A percentile compares a stretch with the other conserved stretches of the same genome.
Evolutionary conservation across 2,797 vertebrate genomes (phyloP).

Genomic region (Rousettus madagascariensis): DNA sequence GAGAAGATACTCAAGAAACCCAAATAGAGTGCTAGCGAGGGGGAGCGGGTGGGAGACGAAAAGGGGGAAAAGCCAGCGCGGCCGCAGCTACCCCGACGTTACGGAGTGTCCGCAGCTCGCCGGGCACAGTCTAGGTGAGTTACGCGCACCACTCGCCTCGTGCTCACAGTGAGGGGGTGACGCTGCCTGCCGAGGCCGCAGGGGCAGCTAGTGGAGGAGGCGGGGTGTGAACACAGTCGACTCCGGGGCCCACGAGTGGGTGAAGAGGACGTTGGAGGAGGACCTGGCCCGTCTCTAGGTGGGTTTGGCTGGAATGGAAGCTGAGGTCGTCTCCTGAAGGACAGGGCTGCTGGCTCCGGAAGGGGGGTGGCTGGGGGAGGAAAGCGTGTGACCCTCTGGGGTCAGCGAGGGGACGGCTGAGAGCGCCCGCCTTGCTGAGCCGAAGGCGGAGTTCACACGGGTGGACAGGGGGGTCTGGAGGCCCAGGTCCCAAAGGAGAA

Average conservation of each 20-base stretch:
- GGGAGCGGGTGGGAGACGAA: not conserved
- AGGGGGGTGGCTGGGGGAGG: not conserved
- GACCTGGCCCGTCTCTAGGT: too few relatives aligned
- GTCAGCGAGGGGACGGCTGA: not conserved
- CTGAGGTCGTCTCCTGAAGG: not conserved
- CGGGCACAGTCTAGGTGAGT: fast-evolving
- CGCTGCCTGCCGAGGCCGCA: not conserved
- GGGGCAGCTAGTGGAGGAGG: not conserved
- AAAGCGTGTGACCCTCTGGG: not conserved
- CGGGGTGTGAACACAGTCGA: not conserved
- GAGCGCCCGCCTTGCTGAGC: not conserved
- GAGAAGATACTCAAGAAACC: not conserved
- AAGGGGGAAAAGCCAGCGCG: fast-evolving
- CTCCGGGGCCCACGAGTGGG: fast-evolving
- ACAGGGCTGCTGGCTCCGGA: not conserved
- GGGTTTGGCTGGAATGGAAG: not conserved
- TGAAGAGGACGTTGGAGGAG: not conserved
- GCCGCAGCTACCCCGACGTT: fast-evolving
- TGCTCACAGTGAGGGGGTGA: not conserved
- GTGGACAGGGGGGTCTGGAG: not conserved
- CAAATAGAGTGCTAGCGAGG: not conserved
- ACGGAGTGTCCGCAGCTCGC: fast-evolving
- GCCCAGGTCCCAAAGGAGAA: not conserved
- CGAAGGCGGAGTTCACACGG: not conserved
- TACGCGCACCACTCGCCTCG: fast-evolving